Evolutionary conservation across 1,140 invertebrate genomes (phyloP), one percentile per base, ranked within the genome.

Genomic region (Drosophila ercepeae): DNA sequence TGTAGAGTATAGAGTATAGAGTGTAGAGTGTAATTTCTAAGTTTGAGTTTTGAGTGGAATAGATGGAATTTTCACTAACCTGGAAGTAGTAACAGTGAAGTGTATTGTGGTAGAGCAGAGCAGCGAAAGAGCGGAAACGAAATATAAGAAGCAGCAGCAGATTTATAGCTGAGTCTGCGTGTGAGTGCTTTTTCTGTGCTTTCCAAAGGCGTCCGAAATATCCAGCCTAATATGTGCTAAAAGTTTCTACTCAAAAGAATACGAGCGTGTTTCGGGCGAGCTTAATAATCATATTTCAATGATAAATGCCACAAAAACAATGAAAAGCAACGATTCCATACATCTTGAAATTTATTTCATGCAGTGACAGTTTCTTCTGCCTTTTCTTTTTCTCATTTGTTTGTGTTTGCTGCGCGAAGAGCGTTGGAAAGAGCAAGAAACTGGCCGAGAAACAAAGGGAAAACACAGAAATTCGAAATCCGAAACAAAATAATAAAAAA

Each of bases 301-400:
- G 48, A 58, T 34, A 4, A 70, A 45, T 34, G 49, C 13, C 16
- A 34, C n/a, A 23, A 39, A 36, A 55, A 14, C 41, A 36, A n/a
- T n/a, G n/a, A n/a, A n/a, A n/a, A 57, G 36, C 34, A 55, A 41
- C 29, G 34, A 51, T 53, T 54, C 29, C 52, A 64, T 46, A 53
- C 68, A 45, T 67, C 72, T 63, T 46, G 55, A 63, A 76, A 84
- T 81, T 81, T 81, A 88, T 84, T 81, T 63, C 65, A 61, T 29
- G 39, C 75, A 79, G 81, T 61, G 79, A 79, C 75, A 72, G 64
- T 78, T 69, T 84, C 78, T 74, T 63, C 73, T 69, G 46, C 42
- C 78, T 74, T 63, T 73, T 69, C 41, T 34, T 57, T 21, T 45
- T 32, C 36, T 21, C 21, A 21, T 59, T 59, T 11, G 21, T 36